These are phyloP conservation scores for Thaumetopoea pityocampa DNA, from an alignment of 1,140 invertebrate species.

Conservation along the genomic window DNA sequence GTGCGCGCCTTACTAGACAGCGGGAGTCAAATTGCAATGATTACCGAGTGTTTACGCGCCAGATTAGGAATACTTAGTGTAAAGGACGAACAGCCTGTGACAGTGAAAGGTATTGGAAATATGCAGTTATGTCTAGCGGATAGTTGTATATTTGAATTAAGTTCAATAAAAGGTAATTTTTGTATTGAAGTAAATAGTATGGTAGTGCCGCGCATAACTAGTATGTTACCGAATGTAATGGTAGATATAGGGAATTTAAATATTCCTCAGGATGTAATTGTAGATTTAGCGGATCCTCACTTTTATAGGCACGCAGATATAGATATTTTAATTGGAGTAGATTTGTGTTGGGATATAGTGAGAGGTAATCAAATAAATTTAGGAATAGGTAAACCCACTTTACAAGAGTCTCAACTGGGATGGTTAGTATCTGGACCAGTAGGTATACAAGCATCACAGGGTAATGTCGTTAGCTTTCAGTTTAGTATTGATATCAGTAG, in stretches of 20 bases:
- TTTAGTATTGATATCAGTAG: constrained; percentile 2
- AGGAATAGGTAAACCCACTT: constrained; percentile 1
- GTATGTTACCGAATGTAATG: not conserved
- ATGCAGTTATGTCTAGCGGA: not conserved
- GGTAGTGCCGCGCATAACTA: constrained; percentile 1
- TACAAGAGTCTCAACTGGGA: constrained; percentile 6
- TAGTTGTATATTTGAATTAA: not conserved
- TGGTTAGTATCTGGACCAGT: constrained; percentile 13
- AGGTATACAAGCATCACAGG: not conserved
- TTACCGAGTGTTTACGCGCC: too few species aligned
- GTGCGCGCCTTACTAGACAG: too few species aligned
- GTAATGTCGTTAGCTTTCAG: constrained; percentile 2
- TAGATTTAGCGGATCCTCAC: constrained; percentile 5
- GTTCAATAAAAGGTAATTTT: not conserved
- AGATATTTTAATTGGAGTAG: constrained; percentile 30
- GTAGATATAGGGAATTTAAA: constrained; percentile 5
- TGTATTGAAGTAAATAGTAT: constrained; percentile 1
- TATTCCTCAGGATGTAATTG: constrained; percentile 3
- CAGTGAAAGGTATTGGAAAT: constrained; percentile 2
- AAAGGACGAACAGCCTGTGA: too few species aligned
- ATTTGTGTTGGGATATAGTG: constrained; percentile 32
- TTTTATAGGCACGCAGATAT: constrained; percentile 31
- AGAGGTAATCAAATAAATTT: constrained; percentile 14
- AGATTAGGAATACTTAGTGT: too few species aligned
- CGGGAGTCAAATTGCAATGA: too few species aligned